phyloP scores from a whole-genome alignment of 2,797 vertebrate species.

The Macroramphosus scolopax region DNA sequence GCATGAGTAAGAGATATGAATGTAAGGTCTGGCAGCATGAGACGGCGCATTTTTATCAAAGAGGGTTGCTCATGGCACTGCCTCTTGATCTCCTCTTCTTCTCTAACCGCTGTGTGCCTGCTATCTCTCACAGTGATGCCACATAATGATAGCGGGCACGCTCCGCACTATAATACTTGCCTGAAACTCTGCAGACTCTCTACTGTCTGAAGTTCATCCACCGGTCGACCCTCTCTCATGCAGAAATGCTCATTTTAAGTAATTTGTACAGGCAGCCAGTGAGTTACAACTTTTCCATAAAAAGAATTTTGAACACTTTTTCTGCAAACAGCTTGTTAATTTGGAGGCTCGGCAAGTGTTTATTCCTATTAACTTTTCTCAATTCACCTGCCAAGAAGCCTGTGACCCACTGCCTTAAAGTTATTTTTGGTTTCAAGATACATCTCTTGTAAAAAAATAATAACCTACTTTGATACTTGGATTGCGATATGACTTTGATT shows the following conservation, averaged over 20 bases:
- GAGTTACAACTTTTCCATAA: background rate
- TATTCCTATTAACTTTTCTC: too few relatives aligned
- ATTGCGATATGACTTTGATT: background rate
- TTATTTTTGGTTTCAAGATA: too few relatives aligned
- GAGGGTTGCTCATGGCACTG: constrained; percentile 48
- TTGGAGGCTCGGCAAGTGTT: too few relatives aligned
- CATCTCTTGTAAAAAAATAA: too few relatives aligned
- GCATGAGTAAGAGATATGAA: constrained; percentile 44
- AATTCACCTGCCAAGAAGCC: too few relatives aligned
- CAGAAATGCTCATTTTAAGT: constrained; percentile 3
- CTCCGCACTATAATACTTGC: constrained; percentile 27
- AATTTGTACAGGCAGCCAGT: background rate
- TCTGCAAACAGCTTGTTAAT: too few relatives aligned
- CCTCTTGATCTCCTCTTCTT: constrained; percentile 58
- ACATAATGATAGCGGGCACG: constrained; percentile 43
- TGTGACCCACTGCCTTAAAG: too few relatives aligned
- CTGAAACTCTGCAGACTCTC: constrained; percentile 26
- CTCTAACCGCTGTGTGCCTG: constrained; percentile 47
- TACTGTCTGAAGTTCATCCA: constrained; percentile 21
- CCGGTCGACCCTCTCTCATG: constrained; percentile 13
- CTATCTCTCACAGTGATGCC: constrained; percentile 56
- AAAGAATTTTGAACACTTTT: too few relatives aligned
- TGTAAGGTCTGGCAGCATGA: constrained; percentile 48
- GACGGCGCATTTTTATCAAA: constrained; percentile 51
- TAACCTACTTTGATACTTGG: too few relatives aligned